Evolutionary conservation across 2,797 vertebrate species (phyloP).

Genomic region (Thamnophis elegans): DNA sequence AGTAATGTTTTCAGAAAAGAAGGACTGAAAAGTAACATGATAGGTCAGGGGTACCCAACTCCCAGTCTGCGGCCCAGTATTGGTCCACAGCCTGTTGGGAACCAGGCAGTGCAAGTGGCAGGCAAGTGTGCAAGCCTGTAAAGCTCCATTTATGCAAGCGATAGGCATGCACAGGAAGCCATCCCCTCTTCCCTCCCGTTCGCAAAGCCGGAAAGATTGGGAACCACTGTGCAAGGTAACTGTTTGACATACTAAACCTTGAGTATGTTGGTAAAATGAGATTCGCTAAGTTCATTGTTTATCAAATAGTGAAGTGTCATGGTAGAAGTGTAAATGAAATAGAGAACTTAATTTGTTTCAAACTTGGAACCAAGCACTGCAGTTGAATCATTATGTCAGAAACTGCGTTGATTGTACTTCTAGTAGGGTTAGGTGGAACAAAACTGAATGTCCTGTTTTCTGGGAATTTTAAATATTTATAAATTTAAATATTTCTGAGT

Average conservation of each 20-base stretch:
- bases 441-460: not conserved
- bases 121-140: not conserved
- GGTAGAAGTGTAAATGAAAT: not conserved
- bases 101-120: not conserved
- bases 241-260: not conserved
- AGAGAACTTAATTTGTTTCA: not conserved
- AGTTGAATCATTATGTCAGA: not conserved
- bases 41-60: not conserved
- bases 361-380: not conserved
- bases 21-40: not conserved
- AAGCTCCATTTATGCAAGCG: not conserved
- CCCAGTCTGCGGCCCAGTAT: not conserved
- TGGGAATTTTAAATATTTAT: not conserved
- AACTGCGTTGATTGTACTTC: not conserved
- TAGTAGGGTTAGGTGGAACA: not conserved
- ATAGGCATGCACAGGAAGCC: not conserved
- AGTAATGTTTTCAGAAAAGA: not conserved
- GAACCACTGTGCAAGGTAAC: not conserved
- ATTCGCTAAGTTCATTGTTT: not conserved
- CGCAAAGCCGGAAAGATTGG: not conserved
- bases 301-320: not conserved
- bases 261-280: not conserved
- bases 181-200: not conserved
- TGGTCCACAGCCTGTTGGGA: not conserved
- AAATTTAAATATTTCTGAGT: not conserved